Base-by-base conservation (phyloP, 2,113 vertebrate species). In the Xyrauchen texanus region DNA sequence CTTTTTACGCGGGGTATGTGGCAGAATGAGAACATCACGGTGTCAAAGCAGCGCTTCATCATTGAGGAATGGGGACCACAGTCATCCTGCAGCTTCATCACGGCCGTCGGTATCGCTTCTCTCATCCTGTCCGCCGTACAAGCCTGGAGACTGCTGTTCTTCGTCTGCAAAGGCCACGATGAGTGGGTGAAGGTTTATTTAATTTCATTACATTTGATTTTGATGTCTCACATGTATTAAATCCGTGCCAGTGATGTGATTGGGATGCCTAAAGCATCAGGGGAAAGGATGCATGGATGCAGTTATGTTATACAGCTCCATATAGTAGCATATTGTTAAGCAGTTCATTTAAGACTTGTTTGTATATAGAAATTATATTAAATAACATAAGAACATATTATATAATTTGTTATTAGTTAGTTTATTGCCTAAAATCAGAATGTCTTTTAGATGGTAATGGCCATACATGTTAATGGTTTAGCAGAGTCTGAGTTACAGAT, bases 1-100 rank as follows among this genome's bases (percentile, higher is more conserved):
- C 96, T 98, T 61, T 98, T 98, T 92, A 94, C 97, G 2, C 94
- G 95, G 73, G 97, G 97, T 49, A 92, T 98, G 94, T 99, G 97
- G 97, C 96, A 98, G 80, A 96, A 95, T 70, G 96, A 96, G 92
- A 98, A 98, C 94, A 93, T 96, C 89, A 97, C 96, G 0, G 94
- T 96, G 91, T 96, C 94, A 76, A 91, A 94, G 88, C 94, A 95
- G 91, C 95, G 96, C 87, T 98, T 98, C 93, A 92, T 96, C 0
- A 95, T 99, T 89, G 96, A 98, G 88, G 96, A 98, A 89, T 98
- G 97, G 97, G 97, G 97, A 76, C 93, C 96, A 0, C 93, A 94
- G 87, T 94, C 96, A 0, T 94, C 95, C 88, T 99, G 97, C 93
- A 96, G 95, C 90, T 98, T 97, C 92, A 90, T 94, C 94, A 95